Base-by-base conservation (phyloP, 2,888 invertebrate genomes). In the Caenorhabditis macrosperma region DNA sequence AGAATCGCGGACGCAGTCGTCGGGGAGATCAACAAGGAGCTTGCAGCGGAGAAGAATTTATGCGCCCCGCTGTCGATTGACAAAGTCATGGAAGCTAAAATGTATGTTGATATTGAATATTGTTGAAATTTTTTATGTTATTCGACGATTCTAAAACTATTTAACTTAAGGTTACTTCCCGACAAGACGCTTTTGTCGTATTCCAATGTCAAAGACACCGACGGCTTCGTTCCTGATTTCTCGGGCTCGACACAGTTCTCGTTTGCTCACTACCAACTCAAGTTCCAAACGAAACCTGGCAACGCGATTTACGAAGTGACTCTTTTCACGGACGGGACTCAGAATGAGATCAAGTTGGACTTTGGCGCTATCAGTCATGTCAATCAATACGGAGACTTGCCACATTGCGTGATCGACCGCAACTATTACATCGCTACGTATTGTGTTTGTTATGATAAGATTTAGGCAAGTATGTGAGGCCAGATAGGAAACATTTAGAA, bases 171-270 rank as follows among this genome's bases (percentile, higher is more conserved):
- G 72, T 92, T 95, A 66, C 92, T 93, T 0, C 94, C 95, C 0
- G 94, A 94, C 88, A 84, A 87, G 5, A 78, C 89, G 5, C 82
- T 92, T 17, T 83, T 91, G 38, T 64, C 77, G 46, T 87, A 88
- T 72, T 82, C 81, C 52, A 78, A 81, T 17, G 81, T 94, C 57
- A 93, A 93, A 7, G 96, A 97, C 91, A 91, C 91, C 0, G 96
- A 97, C 90, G 96, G 96, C 0, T 95, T 95, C 86, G 92, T 95
- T 0, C 94, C 95, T 0, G 94, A 95, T 90, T 93, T 96, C 85
- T 93, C 93, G 0, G 94, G 93, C 30, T 91, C 93, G 78, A 93
- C 94, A 1, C 90, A 91, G 20, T 87, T 93, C 0, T 92, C 92
- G 0, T 92, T 92, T 28, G 93, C 94, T 66, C 92, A 94, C 75